Percentiles rank a stretch among this genome's conserved stretches.
These are phyloP conservation scores for Drosophila takahashii DNA, from an alignment of 1,140 invertebrate genomes.

Conservation along the genomic window DNA sequence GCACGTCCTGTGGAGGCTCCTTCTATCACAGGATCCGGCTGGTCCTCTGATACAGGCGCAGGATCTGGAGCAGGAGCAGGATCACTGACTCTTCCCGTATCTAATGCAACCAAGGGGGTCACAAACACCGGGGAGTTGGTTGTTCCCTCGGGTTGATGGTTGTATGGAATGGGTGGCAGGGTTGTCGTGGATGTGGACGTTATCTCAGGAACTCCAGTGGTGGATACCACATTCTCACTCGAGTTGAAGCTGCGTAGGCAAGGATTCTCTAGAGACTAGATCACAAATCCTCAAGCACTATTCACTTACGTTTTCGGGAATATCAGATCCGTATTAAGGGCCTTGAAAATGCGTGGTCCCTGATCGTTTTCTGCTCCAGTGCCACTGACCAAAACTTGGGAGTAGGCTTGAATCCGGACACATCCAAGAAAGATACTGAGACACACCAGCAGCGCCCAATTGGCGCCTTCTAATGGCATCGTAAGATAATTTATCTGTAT, in stretches of 20 bases:
- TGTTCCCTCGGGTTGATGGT: slow-evolving; percentile 48
- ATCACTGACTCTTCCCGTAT: neutral
- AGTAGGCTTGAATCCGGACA: slow-evolving; percentile 46
- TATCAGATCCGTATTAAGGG: slow-evolving; percentile 79
- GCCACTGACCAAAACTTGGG: slow-evolving; percentile 60
- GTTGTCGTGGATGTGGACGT: slow-evolving; percentile 21
- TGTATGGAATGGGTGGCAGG: slow-evolving; percentile 60
- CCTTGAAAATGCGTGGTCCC: slow-evolving; percentile 78
- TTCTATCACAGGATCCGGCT: slow-evolving; percentile 23
- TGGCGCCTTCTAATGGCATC: slow-evolving; percentile 45
- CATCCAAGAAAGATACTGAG: slow-evolving; percentile 25
- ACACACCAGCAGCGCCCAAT: slow-evolving; percentile 41
- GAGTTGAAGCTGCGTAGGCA: slow-evolving; percentile 66
- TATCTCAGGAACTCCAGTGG: slow-evolving; percentile 40
- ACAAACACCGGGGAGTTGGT: slow-evolving; percentile 47
- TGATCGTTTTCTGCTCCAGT: slow-evolving; percentile 29
- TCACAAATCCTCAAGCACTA: neutral
- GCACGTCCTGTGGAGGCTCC: slow-evolving; percentile 75
- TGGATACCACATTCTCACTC: slow-evolving; percentile 71
- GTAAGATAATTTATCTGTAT: slow-evolving; percentile 1
- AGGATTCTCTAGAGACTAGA: neutral
- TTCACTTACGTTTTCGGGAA: slow-evolving; percentile 77
- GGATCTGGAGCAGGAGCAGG: neutral
- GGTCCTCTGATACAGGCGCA: slow-evolving; percentile 12
- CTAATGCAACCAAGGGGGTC: slow-evolving; percentile 37